These are phyloP conservation scores for Mormyrops attenuatus DNA, from an alignment of 2,797 vertebrate species.

Conservation along the genomic window DNA sequence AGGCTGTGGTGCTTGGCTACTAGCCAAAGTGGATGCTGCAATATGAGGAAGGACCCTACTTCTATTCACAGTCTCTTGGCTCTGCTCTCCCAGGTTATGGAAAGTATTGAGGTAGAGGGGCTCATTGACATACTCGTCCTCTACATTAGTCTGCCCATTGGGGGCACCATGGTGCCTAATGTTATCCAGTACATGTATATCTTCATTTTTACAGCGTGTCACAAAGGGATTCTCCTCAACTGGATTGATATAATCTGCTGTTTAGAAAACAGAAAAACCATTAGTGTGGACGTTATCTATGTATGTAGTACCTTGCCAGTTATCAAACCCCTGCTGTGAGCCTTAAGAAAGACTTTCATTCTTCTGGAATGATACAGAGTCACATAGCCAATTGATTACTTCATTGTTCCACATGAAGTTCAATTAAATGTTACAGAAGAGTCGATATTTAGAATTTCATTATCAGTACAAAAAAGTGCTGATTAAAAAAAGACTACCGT, in stretches of 20 bases:
- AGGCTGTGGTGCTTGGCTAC: constrained; percentile 29
- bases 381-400: background rate
- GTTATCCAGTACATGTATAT: constrained; percentile 76
- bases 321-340: background rate
- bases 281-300: background rate
- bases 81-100: constrained; percentile 74
- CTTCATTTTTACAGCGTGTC: constrained; percentile 83
- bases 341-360: background rate
- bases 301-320: background rate
- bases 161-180: constrained; percentile 74
- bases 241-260: constrained; percentile 81
- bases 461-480: background rate
- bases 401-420: background rate
- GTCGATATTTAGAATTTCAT: background rate
- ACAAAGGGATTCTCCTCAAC: constrained; percentile 97
- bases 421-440: background rate
- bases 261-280: background rate
- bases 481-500: background rate
- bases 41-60: constrained; percentile 57
- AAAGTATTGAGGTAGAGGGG: constrained; percentile 95
- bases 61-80: constrained; percentile 64
- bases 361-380: background rate
- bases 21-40: constrained; percentile 9
- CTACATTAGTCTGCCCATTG: constrained; percentile 67
- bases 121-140: constrained; percentile 91